Percentiles rank a stretch among this genome's conserved stretches.
phyloP scores from a whole-genome alignment of 1,140 invertebrate species.

The Holcopasites calliopsidis region DNA sequence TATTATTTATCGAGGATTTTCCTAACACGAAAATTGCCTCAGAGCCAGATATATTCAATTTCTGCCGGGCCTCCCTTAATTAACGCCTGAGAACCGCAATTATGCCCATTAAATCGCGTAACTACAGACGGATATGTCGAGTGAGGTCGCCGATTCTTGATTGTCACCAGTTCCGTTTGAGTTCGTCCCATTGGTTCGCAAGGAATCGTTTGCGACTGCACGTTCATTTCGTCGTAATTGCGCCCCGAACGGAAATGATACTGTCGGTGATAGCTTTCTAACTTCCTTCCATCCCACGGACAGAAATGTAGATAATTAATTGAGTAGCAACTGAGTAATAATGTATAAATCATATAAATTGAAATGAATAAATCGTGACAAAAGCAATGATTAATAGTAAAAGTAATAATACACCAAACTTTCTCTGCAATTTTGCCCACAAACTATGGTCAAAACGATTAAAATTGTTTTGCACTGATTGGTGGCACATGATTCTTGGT shows the following conservation, averaged over 20 bases:
- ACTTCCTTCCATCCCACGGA: background rate
- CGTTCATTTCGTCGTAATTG: conserved; percentile 6
- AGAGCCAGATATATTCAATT: background rate
- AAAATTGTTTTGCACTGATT: no score
- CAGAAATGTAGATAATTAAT: no score
- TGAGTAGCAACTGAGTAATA: no score
- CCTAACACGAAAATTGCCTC: background rate
- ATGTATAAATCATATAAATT: no score
- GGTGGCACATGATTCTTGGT: no score
- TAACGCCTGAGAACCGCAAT: background rate
- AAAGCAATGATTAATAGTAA: no score
- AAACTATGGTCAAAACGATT: no score
- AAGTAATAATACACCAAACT: no score
- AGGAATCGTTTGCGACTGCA: background rate
- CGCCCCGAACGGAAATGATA: background rate
- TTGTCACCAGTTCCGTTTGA: background rate
- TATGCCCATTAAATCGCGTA: background rate
- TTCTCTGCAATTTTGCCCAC: no score
- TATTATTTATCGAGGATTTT: conserved; percentile 1
- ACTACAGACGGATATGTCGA: background rate
- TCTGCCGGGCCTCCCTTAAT: background rate
- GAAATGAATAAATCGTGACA: no score
- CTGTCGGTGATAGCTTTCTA: background rate
- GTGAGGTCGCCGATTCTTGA: background rate
- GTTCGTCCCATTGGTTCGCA: background rate